phyloP scores from a whole-genome alignment of 2,113 vertebrate species.

The Protobothrops mucrosquamatus region DNA sequence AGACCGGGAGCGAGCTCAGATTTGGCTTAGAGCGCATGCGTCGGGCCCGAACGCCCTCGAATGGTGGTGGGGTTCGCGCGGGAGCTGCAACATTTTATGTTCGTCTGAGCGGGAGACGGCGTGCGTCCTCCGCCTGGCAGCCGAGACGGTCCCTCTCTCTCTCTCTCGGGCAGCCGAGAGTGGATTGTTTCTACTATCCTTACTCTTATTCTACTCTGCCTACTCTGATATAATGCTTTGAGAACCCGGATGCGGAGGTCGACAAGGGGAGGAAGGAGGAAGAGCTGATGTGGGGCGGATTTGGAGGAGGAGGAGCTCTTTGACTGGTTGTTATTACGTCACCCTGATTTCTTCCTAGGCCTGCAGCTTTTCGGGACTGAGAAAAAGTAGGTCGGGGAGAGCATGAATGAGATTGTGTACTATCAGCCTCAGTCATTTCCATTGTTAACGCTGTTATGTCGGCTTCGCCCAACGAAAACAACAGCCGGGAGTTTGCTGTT shows the following conservation, averaged over 20 bases:
- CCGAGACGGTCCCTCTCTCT: no score
- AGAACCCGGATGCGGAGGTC: slow-evolving; percentile 13
- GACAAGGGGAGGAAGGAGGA: no score
- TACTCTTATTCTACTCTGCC: not conserved
- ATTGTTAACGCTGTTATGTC: not conserved
- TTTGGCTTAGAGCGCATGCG: not conserved
- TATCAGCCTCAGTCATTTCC: not conserved
- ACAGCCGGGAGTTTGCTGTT: not conserved
- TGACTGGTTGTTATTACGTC: not conserved
- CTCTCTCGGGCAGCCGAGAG: not conserved
- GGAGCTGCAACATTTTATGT: not conserved
- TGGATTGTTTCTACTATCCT: not conserved
- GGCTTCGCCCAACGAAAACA: not conserved
- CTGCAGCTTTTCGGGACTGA: not conserved
- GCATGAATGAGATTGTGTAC: not conserved
- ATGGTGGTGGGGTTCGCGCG: not conserved
- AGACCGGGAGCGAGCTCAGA: not conserved
- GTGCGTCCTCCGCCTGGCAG: no score
- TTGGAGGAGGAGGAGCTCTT: not conserved
- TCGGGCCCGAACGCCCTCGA: not conserved
- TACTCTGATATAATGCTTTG: not conserved
- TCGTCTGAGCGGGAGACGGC: not conserved
- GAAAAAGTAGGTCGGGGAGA: not conserved
- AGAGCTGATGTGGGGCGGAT: not conserved
- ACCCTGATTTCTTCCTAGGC: not conserved